Base-by-base conservation (phyloP, 2,113 vertebrate genomes). In the Phoxinus phoxinus region DNA sequence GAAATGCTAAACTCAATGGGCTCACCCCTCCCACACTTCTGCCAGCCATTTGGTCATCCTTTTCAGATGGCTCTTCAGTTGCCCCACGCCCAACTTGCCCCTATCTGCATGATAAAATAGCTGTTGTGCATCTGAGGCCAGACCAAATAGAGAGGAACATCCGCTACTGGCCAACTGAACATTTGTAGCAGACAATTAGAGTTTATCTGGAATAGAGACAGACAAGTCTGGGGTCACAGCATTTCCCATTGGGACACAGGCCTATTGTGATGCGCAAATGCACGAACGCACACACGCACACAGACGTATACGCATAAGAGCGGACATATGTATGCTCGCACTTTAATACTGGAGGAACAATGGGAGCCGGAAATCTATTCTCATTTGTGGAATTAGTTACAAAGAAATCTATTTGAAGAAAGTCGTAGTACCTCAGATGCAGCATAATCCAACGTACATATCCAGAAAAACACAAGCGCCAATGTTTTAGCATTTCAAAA, bases 1-100 rank as follows among this genome's bases (percentile, higher is more conserved):
- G 95, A 94, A 91, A 96, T 97, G 95, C 97, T 96, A 95, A 93
- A 96, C 95, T 97, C 97, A 97, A 98, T 98, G 96, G 95, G 95
- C 95, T 96, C 95, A 95, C 95, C 96, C 97, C 97, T 98, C 98
- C 97, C 96, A 97, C 95, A 98, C 97, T 97, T 97, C 98, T 99
- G 98, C 96, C 97, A 96, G 96, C 97, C 98, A 99, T 99, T 97
- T 99, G 97, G 97, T 96, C 96, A 93, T 96, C 96, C 97, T 93
- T 94, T 95, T 94, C 94, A 94, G 92, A 91, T 88, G 87, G 92
- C 92, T 91, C 89, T 92, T 93, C 87, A 92, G 93, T 92, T 89
- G 92, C 93, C 93, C 79, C 87, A 76, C 72, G 84, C 85, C 85
- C 89, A 88, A 80, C 89, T 88, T 84, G 81, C 71, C 89, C 90